phyloP scores from a whole-genome alignment of 2,888 invertebrate species.

The Drepana falcataria region DNA sequence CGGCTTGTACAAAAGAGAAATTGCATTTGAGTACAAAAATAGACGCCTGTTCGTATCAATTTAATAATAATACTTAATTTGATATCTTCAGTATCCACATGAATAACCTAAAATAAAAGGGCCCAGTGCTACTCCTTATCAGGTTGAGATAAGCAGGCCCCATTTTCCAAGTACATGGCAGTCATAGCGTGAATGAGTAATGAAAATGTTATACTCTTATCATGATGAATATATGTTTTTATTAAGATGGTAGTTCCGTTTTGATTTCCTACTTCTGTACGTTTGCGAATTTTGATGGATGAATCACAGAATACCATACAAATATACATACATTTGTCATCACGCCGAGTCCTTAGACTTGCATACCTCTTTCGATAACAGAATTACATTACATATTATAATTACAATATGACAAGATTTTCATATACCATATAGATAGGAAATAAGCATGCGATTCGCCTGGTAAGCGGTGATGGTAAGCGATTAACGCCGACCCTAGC shows the following conservation, averaged over 20 bases:
- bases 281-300: neutral
- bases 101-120: slow-evolving; percentile 40
- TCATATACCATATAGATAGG: no score
- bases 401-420: no score
- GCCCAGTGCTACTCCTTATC: slow-evolving; percentile 48
- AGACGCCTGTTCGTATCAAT: no score
- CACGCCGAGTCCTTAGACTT: no score
- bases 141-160: slow-evolving; percentile 55
- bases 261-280: slow-evolving; percentile 12
- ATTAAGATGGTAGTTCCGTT: slow-evolving; percentile 14
- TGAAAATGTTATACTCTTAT: slow-evolving; percentile 14
- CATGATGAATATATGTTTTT: slow-evolving; percentile 4
- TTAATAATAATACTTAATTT: neutral
- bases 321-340: no score
- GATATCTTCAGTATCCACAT: slow-evolving; percentile 17
- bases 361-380: no score
- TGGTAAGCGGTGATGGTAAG: no score
- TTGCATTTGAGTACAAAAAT: no score
- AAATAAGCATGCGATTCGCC: no score
- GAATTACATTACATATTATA: no score
- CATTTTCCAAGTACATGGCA: slow-evolving; percentile 56
- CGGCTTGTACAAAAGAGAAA: no score
- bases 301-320: neutral
- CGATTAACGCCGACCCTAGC: no score
- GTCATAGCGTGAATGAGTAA: slow-evolving; percentile 52